Evolutionary conservation across 2,888 invertebrate genomes (phyloP), one percentile per base, ranked within the genome.

Genomic region (Stramonita haemastoma): DNA sequence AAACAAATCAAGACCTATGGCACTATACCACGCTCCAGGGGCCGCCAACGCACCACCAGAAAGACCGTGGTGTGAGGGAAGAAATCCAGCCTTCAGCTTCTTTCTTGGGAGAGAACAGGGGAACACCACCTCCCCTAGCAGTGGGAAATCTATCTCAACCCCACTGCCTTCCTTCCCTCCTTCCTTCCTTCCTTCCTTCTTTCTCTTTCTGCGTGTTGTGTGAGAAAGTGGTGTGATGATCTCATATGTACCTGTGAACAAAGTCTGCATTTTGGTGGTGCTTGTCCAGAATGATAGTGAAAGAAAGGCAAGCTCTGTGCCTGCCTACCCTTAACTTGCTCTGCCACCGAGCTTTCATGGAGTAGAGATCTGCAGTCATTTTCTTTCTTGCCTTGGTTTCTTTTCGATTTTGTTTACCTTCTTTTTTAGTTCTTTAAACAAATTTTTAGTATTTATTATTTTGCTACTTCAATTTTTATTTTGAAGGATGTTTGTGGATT

Each of bases 1-100:
- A 91, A 91, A 81, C 91, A 91, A 34, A 89, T 91, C 83, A 91
- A 90, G 85, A 91, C 88, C 8, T 91, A 91, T 36, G 91, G 91
- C 34, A 91, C 91, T n/a, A 90, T 91, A 57, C 91, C 91, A 70
- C 89, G 91, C 46, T 91, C 90, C 32, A 73, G 90, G 70, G 87
- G 56, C 19, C 88, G 88, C 77, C 77, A 46, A 22, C 88, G 88
- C 77, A 79, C 87, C 26, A 84, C 90, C 5, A 87, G 91, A 57
- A 91, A 90, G 81, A 87, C 90, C 6, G 89, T 91, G 66, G 56
- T 90, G 26, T 90, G 86, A 90, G 85, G 19, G 29, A 13, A 46
- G 6, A 56, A 46, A 36, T n/a, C 57, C 57, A n/a, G 85, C 85
- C 85, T 57, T 32, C 8, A n/a, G 73, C n/a, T 73, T 32, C 34